These are phyloP conservation scores for Platypus cylindrus DNA, from an alignment of 2,888 invertebrate species.

Conservation along the genomic window DNA sequence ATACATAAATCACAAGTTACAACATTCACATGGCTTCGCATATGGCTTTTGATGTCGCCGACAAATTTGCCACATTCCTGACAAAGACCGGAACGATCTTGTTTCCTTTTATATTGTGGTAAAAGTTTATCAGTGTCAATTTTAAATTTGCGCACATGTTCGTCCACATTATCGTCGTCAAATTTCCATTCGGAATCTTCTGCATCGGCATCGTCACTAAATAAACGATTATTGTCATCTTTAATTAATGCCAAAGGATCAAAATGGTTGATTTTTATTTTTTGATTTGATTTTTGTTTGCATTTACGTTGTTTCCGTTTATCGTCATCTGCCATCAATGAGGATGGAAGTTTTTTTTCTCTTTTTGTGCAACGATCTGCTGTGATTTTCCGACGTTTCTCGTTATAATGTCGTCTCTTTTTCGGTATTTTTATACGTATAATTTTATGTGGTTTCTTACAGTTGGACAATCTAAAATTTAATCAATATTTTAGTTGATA, in stretches of 20 bases:
- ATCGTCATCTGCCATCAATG: too few species aligned
- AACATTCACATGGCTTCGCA: conserved; percentile 9
- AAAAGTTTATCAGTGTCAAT: not conserved
- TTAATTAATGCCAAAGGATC: not conserved
- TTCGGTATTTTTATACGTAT: too few species aligned
- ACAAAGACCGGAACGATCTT: conserved; percentile 13
- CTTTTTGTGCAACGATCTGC: too few species aligned
- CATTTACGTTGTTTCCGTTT: not conserved
- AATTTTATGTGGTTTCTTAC: too few species aligned
- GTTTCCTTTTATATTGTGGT: conserved; percentile 5
- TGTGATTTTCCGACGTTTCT: too few species aligned
- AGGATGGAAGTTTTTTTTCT: too few species aligned
- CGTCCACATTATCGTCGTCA: not conserved
- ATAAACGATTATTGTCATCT: conserved; percentile 1
- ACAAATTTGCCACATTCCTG: conserved; percentile 17
- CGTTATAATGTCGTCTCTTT: too few species aligned
- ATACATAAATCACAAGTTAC: conserved; percentile 15
- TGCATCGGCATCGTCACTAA: conserved; percentile 4
- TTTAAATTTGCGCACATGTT: not conserved
- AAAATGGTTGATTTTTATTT: not conserved
- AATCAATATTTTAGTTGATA: too few species aligned
- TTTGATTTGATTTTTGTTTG: not conserved
- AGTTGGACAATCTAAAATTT: too few species aligned
- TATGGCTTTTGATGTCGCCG: conserved; percentile 11
- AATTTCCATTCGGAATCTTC: conserved; percentile 3